phyloP scores from a whole-genome alignment of 2,888 invertebrate genomes.

The Lasioglossum oenotherae region DNA sequence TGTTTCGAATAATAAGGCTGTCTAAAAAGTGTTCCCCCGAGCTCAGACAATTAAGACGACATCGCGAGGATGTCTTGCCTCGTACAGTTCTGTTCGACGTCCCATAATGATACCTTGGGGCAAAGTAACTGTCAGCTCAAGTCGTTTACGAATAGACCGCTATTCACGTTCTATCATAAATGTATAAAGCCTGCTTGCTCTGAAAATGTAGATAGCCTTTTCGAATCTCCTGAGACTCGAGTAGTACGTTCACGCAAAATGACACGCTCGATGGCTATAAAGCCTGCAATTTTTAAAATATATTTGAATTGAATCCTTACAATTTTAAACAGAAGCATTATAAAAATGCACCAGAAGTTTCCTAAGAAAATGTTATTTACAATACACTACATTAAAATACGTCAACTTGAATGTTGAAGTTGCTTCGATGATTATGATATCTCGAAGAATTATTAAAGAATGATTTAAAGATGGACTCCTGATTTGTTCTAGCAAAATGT shows the following conservation, averaged over 20 bases:
- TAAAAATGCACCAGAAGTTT: background rate
- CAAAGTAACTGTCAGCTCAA: slow-evolving; percentile 66
- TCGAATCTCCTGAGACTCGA: slow-evolving; percentile 40
- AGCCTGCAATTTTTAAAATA: background rate
- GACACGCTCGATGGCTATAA: background rate
- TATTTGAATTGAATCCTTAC: background rate
- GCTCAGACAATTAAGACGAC: slow-evolving; percentile 64
- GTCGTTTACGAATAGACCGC: slow-evolving; percentile 67
- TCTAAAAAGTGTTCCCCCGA: slow-evolving; percentile 31
- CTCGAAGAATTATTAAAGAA: background rate
- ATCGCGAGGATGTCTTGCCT: slow-evolving; percentile 54
- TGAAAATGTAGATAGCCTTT: slow-evolving; percentile 41
- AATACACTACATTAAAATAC: background rate
- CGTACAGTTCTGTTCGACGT: slow-evolving; percentile 58
- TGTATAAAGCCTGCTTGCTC: slow-evolving; percentile 64
- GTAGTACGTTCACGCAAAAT: slow-evolving; percentile 41
- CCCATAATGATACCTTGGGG: slow-evolving; percentile 69
- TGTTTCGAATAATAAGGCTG: background rate
- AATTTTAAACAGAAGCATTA: background rate
- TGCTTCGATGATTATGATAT: background rate
- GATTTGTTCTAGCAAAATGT: no score
- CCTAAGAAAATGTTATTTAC: background rate
- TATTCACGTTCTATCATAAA: slow-evolving; percentile 59
- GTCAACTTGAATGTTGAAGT: background rate
- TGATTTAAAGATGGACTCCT: no score